Evolutionary conservation across 2,888 invertebrate genomes (phyloP).

Genomic region (Linnaemya vulpina): DNA sequence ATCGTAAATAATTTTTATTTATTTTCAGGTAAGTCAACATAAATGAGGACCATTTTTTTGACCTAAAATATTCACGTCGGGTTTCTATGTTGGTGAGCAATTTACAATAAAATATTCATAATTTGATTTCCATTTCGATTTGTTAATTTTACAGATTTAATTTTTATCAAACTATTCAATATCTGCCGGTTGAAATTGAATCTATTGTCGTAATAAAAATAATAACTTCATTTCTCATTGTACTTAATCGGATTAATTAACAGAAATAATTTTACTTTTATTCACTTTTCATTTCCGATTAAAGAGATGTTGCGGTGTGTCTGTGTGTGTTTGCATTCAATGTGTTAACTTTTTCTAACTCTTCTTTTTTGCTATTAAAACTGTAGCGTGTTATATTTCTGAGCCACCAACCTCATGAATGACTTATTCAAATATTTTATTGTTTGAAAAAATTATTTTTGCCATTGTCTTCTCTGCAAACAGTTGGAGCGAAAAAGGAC

Average conservation of each 20-base stretch:
- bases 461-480: too few relatives aligned
- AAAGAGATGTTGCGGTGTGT: background rate
- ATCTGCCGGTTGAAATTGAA: background rate
- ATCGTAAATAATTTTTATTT: too few relatives aligned
- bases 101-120: too few relatives aligned
- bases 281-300: background rate
- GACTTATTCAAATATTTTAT: conserved; percentile 20
- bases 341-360: background rate
- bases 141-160: too few relatives aligned
- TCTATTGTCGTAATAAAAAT: background rate
- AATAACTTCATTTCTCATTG: background rate
- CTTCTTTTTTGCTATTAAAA: background rate
- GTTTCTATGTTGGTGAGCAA: too few relatives aligned
- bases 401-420: conserved; percentile 24
- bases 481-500: background rate
- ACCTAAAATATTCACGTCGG: too few relatives aligned
- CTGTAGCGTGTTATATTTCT: conserved; percentile 30
- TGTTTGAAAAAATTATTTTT: conserved; percentile 2
- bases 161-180: too few relatives aligned
- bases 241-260: background rate
- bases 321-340: background rate
- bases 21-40: too few relatives aligned
- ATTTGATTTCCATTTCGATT: too few relatives aligned
- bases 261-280: conserved; percentile 6
- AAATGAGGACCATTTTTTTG: too few relatives aligned